Evolutionary conservation across 2,113 vertebrate genomes (phyloP).

Genomic region (Dromaius novaehollandiae): DNA sequence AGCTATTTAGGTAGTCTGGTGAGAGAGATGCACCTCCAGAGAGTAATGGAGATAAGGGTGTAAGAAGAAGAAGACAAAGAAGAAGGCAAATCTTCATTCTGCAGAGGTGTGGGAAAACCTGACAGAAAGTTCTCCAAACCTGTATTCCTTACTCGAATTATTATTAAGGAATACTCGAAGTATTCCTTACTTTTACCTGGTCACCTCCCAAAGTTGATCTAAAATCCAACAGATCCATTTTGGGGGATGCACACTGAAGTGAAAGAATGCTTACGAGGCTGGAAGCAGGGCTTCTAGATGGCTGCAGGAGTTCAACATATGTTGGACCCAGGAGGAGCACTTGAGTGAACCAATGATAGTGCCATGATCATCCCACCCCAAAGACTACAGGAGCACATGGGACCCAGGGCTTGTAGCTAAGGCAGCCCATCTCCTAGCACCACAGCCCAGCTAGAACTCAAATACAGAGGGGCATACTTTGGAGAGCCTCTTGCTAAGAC

Average conservation of each 20-base stretch:
- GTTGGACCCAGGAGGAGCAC: neutral
- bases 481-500: neutral
- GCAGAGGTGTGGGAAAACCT: neutral
- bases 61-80: neutral
- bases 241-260: neutral
- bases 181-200: neutral
- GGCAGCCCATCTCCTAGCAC: neutral
- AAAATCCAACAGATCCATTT: neutral
- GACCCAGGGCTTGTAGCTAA: neutral
- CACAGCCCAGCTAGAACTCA: neutral
- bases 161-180: too few relatives aligned
- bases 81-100: neutral
- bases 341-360: accelerated
- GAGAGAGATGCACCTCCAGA: neutral
- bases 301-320: neutral
- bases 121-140: neutral
- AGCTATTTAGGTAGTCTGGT: neutral
- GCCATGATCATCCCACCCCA: neutral
- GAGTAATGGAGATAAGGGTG: neutral
- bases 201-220: accelerated
- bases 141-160: neutral
- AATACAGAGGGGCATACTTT: neutral
- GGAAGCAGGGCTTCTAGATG: neutral
- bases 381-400: neutral
- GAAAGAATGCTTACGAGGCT: neutral